Percentiles rank a stretch among this genome's conserved stretches.
Evolutionary conservation across 2,888 invertebrate species (phyloP).

Genomic region (Ochropleura plecta): DNA sequence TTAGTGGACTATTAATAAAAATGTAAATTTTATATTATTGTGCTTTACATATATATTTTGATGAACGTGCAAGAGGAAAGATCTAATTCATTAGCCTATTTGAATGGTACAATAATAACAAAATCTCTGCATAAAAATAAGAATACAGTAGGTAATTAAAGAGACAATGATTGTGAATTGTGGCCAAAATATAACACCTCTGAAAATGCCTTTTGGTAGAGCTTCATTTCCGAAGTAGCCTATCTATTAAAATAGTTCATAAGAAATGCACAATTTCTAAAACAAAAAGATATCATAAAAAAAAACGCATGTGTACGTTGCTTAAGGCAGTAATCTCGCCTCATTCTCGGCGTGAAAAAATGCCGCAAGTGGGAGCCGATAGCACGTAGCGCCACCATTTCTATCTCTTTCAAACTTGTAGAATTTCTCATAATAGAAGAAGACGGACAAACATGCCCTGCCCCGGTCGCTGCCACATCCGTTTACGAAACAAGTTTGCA

Average conservation of each 20-base stretch:
- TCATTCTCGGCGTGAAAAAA: conserved; percentile 92
- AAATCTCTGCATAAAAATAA: conserved; percentile 20
- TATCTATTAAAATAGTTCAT: conserved; percentile 7
- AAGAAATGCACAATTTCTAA: neutral
- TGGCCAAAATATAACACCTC: neutral
- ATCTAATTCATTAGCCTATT: neutral
- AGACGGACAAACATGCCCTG: conserved; percentile 82
- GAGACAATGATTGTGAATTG: neutral
- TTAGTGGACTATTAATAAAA: neutral
- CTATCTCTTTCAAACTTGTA: conserved; percentile 78
- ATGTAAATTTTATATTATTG: neutral
- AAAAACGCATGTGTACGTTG: conserved; percentile 81
- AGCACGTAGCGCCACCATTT: conserved; percentile 90
- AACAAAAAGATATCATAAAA: conserved; percentile 36
- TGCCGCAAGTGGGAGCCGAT: conserved; percentile 92
- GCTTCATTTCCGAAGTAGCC: neutral
- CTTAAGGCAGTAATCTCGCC: conserved; percentile 91
- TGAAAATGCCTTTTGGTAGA: neutral
- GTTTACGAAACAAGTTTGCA: conserved; percentile 93
- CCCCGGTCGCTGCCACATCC: conserved; percentile 92
- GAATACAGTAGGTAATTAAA: neutral
- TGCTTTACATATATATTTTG: neutral
- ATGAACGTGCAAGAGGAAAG: neutral
- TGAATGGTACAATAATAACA: neutral
- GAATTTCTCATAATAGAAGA: conserved; percentile 70